These are phyloP conservation scores for Manduca sexta DNA, from an alignment of 1,140 invertebrate genomes.

Conservation along the genomic window DNA sequence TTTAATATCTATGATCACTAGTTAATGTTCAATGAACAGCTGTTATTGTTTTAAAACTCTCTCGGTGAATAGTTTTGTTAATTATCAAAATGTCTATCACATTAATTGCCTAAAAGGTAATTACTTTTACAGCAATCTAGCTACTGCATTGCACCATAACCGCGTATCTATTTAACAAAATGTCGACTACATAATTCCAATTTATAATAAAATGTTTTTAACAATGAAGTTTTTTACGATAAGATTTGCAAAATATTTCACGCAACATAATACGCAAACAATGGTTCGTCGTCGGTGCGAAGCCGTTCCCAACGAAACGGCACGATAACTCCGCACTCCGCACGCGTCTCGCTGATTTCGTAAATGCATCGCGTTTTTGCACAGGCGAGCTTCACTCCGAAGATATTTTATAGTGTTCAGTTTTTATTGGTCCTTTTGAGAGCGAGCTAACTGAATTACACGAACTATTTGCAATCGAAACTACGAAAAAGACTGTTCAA, in stretches of 20 bases:
- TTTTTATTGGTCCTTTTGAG: conserved; percentile 40
- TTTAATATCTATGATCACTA: no score
- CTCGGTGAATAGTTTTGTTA: no score
- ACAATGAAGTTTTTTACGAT: conserved; percentile 5
- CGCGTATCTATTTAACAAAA: no score
- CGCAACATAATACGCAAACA: conserved; percentile 38
- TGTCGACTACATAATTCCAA: background rate
- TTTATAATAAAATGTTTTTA: background rate
- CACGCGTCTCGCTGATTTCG: conserved; percentile 38
- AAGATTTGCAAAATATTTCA: conserved; percentile 30
- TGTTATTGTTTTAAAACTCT: no score
- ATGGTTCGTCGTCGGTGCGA: conserved; percentile 23
- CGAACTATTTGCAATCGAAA: conserved; percentile 71
- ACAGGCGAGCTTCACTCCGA: conserved; percentile 27
- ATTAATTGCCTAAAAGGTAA: no score
- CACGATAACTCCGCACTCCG: conserved; percentile 11
- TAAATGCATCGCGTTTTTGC: conserved; percentile 32
- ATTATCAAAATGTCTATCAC: no score
- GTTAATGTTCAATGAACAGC: no score
- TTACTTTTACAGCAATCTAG: no score
- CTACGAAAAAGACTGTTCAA: conserved; percentile 61
- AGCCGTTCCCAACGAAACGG: conserved; percentile 26
- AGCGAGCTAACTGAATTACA: conserved; percentile 63
- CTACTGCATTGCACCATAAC: no score
- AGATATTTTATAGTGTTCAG: conserved; percentile 40